phyloP scores from a whole-genome alignment of 1,140 invertebrate species.

The Musca vetustissima region DNA sequence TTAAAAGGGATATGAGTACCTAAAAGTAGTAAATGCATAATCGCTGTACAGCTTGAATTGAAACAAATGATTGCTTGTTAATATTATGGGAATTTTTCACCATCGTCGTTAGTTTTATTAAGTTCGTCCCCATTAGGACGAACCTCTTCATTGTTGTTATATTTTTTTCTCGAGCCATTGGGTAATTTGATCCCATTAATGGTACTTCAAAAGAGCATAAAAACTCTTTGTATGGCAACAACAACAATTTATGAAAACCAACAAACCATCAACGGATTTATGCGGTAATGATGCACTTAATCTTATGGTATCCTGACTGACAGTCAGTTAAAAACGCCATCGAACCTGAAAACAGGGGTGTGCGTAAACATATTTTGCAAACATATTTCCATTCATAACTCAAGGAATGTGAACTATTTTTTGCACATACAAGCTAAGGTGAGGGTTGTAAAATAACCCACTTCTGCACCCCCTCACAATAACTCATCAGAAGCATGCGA shows the following conservation, averaged over 20 bases:
- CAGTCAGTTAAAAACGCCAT: neutral
- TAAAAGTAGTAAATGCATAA: neutral
- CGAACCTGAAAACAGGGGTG: neutral
- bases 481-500: neutral
- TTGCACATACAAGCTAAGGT: slow-evolving; percentile 6
- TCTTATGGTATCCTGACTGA: slow-evolving; percentile 14
- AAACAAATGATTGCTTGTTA: slow-evolving; percentile 16
- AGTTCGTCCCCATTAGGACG: neutral
- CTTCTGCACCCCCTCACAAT: neutral
- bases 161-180: neutral
- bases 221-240: neutral
- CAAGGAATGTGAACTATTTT: neutral
- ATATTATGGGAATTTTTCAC: slow-evolving; percentile 13
- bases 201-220: neutral
- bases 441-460: slow-evolving; percentile 3
- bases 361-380: slow-evolving; percentile 22
- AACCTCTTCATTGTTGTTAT: too few species aligned
- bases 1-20: too few species aligned
- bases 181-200: slow-evolving; percentile 21
- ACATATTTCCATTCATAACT: slow-evolving; percentile 5
- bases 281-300: slow-evolving; percentile 22
- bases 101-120: neutral
- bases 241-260: too few species aligned
- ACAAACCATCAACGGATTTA: neutral
- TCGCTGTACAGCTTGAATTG: neutral